phyloP scores from a whole-genome alignment of 2,888 invertebrate species.

The Odontomyia ornata region DNA sequence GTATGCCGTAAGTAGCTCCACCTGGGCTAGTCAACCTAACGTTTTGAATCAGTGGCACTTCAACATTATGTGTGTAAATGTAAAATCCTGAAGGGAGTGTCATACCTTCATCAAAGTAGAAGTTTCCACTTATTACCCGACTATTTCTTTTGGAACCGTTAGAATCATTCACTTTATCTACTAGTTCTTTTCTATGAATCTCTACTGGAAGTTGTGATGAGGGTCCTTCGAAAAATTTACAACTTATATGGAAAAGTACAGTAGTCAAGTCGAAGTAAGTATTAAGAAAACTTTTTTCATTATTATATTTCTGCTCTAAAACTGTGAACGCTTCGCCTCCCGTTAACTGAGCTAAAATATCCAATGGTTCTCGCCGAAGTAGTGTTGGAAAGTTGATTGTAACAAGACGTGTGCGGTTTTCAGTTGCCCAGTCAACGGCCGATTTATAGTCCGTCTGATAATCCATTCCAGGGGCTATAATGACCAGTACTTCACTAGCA shows the following conservation, averaged over 20 bases:
- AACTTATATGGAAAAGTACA: slow-evolving; percentile 65
- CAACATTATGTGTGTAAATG: slow-evolving; percentile 67
- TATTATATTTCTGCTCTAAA: slow-evolving; percentile 66
- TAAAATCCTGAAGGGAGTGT: slow-evolving; percentile 67
- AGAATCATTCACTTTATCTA: slow-evolving; percentile 50
- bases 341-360: slow-evolving; percentile 64
- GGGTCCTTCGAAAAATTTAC: slow-evolving; percentile 65
- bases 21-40: slow-evolving; percentile 66
- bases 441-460: slow-evolving; percentile 62
- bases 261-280: slow-evolving; percentile 68
- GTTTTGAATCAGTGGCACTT: slow-evolving; percentile 66
- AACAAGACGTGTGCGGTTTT: slow-evolving; percentile 65
- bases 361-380: slow-evolving; percentile 63
- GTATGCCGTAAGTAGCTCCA: slow-evolving; percentile 63
- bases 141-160: slow-evolving; percentile 48
- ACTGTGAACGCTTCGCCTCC: slow-evolving; percentile 66
- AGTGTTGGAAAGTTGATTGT: slow-evolving; percentile 68
- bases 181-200: slow-evolving; percentile 53
- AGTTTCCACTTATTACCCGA: slow-evolving; percentile 66
- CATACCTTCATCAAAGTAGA: slow-evolving; percentile 67
- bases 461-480: slow-evolving; percentile 68
- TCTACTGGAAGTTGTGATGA: slow-evolving; percentile 65
- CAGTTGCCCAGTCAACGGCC: slow-evolving; percentile 58
- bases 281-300: slow-evolving; percentile 65
- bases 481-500: slow-evolving; percentile 67